Evolutionary conservation across 2,888 invertebrate genomes (phyloP).

Genomic region (Orthosia incerta): DNA sequence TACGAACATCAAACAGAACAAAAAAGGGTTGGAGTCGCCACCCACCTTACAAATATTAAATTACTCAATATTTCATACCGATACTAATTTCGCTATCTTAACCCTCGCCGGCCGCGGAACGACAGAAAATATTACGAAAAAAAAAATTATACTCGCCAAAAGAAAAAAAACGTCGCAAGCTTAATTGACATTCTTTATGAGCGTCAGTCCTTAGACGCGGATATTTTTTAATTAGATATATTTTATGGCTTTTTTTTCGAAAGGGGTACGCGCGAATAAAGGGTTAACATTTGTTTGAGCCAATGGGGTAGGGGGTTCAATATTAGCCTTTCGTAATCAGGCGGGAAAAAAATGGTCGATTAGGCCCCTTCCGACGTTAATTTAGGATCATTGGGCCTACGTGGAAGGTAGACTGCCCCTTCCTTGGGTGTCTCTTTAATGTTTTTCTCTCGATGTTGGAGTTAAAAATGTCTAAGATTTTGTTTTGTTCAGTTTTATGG

Average conservation of each 20-base stretch:
- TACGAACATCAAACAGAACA: slow-evolving; percentile 67
- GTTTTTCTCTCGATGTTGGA: slow-evolving; percentile 76
- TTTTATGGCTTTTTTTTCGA: slow-evolving; percentile 91
- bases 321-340: slow-evolving; percentile 91
- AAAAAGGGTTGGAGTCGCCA: slow-evolving; percentile 67
- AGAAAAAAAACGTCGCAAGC: slow-evolving; percentile 84
- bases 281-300: slow-evolving; percentile 91
- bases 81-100: slow-evolving; percentile 91
- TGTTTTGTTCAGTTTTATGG: slow-evolving; percentile 30
- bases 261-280: slow-evolving; percentile 88
- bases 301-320: slow-evolving; percentile 86
- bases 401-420: slow-evolving; percentile 76
- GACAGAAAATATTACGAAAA: slow-evolving; percentile 88
- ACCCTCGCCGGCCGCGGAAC: slow-evolving; percentile 88
- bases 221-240: slow-evolving; percentile 92
- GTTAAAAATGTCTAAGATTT: slow-evolving; percentile 72
- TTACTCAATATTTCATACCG: slow-evolving; percentile 91
- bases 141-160: slow-evolving; percentile 78
- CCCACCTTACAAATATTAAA: slow-evolving; percentile 86
- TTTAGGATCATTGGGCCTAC: slow-evolving; percentile 89
- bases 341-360: slow-evolving; percentile 90
- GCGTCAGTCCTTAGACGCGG: slow-evolving; percentile 90
- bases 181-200: slow-evolving; percentile 92
- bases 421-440: slow-evolving; percentile 80
- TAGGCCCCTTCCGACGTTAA: slow-evolving; percentile 88